These are phyloP conservation scores for Phalacrocorax aristotelis DNA, from an alignment of 2,113 vertebrate genomes.

Conservation along the genomic window DNA sequence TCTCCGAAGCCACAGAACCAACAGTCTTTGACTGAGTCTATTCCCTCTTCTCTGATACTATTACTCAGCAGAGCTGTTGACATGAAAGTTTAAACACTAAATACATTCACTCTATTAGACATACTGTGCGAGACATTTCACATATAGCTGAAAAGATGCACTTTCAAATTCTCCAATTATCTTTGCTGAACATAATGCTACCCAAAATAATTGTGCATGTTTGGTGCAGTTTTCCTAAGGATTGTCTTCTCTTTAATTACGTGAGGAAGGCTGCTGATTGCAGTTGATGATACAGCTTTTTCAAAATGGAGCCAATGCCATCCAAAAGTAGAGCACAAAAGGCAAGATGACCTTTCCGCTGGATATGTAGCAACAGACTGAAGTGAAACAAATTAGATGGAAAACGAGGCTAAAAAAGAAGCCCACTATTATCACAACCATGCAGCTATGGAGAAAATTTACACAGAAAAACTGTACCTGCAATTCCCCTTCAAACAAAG, in stretches of 20 bases:
- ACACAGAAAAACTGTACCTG: background rate
- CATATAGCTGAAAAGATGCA: background rate
- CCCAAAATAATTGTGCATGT: background rate
- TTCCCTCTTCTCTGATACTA: background rate
- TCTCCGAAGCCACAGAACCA: background rate
- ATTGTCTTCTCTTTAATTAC: conserved; percentile 11
- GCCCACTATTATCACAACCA: background rate
- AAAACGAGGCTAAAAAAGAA: background rate
- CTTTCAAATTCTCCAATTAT: conserved; percentile 44
- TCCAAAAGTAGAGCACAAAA: background rate
- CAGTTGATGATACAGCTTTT: background rate
- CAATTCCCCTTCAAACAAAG: background rate
- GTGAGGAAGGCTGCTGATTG: background rate
- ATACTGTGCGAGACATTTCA: background rate
- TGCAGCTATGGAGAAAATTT: background rate
- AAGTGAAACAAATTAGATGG: background rate
- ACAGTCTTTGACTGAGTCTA: background rate
- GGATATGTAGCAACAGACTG: background rate
- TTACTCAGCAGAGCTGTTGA: background rate
- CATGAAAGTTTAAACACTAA: background rate
- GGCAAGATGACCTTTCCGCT: background rate
- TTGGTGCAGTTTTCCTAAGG: background rate
- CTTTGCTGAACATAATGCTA: conserved; percentile 1
- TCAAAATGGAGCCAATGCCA: background rate
- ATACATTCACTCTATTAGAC: background rate